phyloP scores from a whole-genome alignment of 2,113 vertebrate genomes.

The Abramis brama region DNA sequence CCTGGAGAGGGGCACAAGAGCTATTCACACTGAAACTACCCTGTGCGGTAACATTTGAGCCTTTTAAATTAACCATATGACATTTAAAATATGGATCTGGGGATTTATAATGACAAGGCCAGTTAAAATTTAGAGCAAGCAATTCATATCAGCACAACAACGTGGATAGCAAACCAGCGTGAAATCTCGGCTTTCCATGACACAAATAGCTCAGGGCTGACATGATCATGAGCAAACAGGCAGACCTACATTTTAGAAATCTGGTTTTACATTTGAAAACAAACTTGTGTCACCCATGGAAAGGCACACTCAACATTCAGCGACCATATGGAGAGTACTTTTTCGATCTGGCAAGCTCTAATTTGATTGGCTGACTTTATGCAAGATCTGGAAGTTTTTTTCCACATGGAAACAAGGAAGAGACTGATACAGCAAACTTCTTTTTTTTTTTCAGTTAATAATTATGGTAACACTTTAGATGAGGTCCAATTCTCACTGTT shows the following conservation, averaged over 20 bases:
- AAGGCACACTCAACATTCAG: neutral
- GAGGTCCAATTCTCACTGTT: too few relatives aligned
- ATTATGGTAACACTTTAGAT: too few relatives aligned
- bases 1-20: conserved; percentile 1
- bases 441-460: neutral
- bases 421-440: neutral
- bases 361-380: neutral
- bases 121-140: conserved; percentile 8
- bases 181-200: conserved; percentile 14
- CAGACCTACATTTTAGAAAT: neutral
- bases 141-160: conserved; percentile 27
- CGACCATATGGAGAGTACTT: neutral
- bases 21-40: neutral
- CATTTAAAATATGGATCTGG: conserved; percentile 18
- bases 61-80: conserved; percentile 30
- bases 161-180: conserved; percentile 25
- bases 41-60: neutral
- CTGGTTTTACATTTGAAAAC: neutral
- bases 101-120: conserved; percentile 20
- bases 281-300: neutral
- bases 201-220: neutral
- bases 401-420: neutral
- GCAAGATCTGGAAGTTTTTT: neutral
- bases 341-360: neutral
- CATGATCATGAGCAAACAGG: neutral